Evolutionary conservation across 2,797 vertebrate species (phyloP).

Genomic region (Lagorchestes hirsutus): DNA sequence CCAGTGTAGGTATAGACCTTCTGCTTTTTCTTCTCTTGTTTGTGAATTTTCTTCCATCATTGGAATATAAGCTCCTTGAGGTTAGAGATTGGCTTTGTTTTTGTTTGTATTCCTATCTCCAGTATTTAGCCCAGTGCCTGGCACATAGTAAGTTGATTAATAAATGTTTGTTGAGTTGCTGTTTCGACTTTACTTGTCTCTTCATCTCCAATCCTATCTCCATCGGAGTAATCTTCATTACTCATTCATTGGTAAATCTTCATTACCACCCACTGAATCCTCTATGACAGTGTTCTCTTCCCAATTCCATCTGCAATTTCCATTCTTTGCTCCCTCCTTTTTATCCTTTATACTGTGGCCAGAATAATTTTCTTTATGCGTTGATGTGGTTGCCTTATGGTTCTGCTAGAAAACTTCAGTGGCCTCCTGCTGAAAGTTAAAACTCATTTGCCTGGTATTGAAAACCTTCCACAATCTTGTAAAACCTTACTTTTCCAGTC

Average conservation of each 20-base stretch:
- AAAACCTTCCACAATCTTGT: background rate
- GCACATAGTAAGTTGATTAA: background rate
- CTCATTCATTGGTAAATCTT: background rate
- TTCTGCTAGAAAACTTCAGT: background rate
- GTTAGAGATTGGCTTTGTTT: background rate
- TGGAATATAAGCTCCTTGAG: background rate
- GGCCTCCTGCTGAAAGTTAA: background rate
- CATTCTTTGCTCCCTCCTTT: background rate
- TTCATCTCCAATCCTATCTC: background rate
- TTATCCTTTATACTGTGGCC: background rate
- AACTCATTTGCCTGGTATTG: background rate
- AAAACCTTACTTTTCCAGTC: background rate
- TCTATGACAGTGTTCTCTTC: background rate
- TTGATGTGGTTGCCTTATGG: background rate
- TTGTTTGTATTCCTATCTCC: background rate
- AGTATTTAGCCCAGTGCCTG: background rate
- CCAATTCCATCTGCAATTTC: background rate
- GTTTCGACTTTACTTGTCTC: background rate
- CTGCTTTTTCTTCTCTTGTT: background rate
- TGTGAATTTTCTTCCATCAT: background rate
- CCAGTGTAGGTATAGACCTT: background rate
- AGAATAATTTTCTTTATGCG: accelerated
- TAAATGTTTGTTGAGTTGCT: background rate
- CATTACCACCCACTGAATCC: background rate
- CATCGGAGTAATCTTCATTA: background rate